Conservation (phyloP, 2,888 invertebrate genomes). For the Reticulitermes lucifugus region DNA sequence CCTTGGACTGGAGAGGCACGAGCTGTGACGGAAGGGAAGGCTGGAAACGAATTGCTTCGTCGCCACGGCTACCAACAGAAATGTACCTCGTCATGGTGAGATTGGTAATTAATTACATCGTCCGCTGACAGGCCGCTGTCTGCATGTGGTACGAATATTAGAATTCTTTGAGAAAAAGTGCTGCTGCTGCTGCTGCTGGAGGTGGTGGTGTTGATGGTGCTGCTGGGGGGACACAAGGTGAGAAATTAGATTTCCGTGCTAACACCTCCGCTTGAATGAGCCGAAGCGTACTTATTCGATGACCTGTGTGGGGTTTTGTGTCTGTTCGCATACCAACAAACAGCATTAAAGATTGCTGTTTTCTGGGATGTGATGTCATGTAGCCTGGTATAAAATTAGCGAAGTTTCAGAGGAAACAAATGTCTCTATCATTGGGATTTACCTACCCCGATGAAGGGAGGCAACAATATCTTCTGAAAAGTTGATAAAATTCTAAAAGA, state of each 20-base stretch:
- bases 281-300: no score
- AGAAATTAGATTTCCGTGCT: slow-evolving; percentile 25
- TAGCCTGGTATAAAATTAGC: no score
- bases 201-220: no score
- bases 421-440: no score
- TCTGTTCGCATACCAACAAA: no score
- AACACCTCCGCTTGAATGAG: not conserved
- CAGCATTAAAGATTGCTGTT: no score
- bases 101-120: slow-evolving; percentile 46
- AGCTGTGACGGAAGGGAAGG: not conserved
- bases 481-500: no score
- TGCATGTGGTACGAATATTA: slow-evolving; percentile 45
- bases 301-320: no score
- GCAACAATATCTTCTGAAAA: no score
- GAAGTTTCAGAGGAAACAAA: no score
- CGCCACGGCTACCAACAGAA: slow-evolving; percentile 46
- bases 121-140: slow-evolving; percentile 37
- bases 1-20: slow-evolving; percentile 16
- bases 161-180: slow-evolving; percentile 32
- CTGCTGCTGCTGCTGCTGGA: not conserved
- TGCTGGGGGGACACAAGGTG: not conserved
- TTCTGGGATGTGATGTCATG: no score
- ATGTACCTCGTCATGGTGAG: slow-evolving; percentile 46
- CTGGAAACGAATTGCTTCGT: slow-evolving; percentile 41
- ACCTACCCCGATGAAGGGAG: no score